Evolutionary conservation across 2,113 vertebrate species (phyloP).

Genomic region (Potamarius usumacintae): DNA sequence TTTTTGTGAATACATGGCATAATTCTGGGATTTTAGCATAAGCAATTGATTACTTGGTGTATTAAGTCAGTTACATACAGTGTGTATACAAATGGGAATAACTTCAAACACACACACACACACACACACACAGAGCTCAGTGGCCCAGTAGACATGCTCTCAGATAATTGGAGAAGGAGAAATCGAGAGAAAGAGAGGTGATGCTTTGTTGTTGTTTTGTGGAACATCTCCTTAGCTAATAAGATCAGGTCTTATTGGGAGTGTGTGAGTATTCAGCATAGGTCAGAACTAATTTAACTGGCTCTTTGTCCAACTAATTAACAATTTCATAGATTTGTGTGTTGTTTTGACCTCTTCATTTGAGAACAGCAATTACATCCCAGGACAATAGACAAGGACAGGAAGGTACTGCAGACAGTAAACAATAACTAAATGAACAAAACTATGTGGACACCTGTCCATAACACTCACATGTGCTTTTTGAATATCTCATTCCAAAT

Average conservation of each 20-base stretch:
- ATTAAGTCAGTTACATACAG: neutral
- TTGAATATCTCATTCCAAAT: neutral
- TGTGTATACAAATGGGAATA: neutral
- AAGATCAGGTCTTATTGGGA: slow-evolving; percentile 29
- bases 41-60: neutral
- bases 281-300: slow-evolving; percentile 43
- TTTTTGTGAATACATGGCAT: neutral
- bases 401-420: neutral
- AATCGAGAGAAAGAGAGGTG: neutral
- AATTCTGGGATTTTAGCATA: neutral
- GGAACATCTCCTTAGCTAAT: slow-evolving; percentile 25
- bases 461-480: neutral
- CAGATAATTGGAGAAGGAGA: slow-evolving; percentile 2
- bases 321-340: slow-evolving; percentile 25
- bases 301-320: slow-evolving; percentile 41
- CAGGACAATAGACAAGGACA: neutral
- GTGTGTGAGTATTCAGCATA: slow-evolving; percentile 32
- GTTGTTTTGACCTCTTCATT: slow-evolving; percentile 22
- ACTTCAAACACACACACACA: neutral
- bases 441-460: slow-evolving; percentile 3
- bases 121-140: neutral
- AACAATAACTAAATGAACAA: slow-evolving; percentile 13
- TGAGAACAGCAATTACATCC: slow-evolving; percentile 15
- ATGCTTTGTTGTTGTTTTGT: slow-evolving; percentile 22
- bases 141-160: neutral